Percentiles rank a stretch among this genome's conserved stretches.
Conservation (phyloP, 2,113 vertebrate species). For the Micromys minutus region DNA sequence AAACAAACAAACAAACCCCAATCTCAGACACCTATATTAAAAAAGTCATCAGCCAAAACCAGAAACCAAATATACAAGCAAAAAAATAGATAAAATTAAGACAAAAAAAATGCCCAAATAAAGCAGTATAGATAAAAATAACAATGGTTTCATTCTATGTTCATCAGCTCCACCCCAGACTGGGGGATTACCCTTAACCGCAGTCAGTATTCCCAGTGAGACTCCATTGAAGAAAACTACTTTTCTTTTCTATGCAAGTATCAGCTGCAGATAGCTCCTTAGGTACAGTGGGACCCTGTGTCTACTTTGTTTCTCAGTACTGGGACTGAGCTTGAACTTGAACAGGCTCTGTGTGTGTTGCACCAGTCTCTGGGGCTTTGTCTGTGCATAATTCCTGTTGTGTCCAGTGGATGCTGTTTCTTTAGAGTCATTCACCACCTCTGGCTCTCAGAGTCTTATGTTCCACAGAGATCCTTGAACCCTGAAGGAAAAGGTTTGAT, state of each 20-base stretch:
- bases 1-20: background rate
- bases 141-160: background rate
- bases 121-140: background rate
- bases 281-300: background rate
- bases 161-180: background rate
- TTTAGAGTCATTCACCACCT: background rate
- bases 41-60: background rate
- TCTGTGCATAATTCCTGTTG: background rate
- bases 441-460: background rate
- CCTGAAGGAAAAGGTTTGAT: background rate
- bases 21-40: background rate
- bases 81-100: background rate
- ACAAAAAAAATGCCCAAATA: background rate
- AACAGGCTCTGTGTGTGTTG: background rate
- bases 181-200: background rate
- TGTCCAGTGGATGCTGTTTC: background rate
- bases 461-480: background rate
- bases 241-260: background rate
- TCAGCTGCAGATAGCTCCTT: background rate
- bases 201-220: background rate
- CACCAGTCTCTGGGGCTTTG: background rate
- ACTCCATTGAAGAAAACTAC: background rate
- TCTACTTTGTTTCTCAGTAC: background rate
- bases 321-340: background rate
- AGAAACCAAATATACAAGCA: background rate